phyloP scores from a whole-genome alignment of 1,140 invertebrate genomes.

The Copidosoma floridanum region DNA sequence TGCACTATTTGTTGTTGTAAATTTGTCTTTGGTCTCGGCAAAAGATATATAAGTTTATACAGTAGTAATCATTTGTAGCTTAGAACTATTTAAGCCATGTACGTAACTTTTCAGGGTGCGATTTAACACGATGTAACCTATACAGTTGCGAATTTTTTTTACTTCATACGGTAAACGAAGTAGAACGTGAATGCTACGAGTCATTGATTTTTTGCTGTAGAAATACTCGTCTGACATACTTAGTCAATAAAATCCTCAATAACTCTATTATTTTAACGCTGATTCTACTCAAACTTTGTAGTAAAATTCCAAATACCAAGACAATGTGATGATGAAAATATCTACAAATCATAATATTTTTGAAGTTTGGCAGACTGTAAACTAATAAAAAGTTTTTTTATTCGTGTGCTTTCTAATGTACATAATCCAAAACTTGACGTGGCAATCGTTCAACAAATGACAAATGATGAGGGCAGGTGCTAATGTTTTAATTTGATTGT shows the following conservation, averaged over 20 bases:
- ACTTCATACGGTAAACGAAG: conserved; percentile 10
- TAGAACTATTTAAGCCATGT: not conserved
- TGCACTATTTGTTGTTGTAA: too few relatives aligned
- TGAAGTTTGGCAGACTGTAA: conserved; percentile 13
- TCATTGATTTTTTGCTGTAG: conserved; percentile 15
- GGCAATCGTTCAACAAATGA: conserved; percentile 6
- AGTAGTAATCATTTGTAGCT: conserved; percentile 1
- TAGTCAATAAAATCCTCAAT: not conserved
- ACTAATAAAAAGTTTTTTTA: conserved; percentile 17
- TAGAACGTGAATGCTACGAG: conserved; percentile 16
- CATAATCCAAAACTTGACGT: conserved; percentile 8
- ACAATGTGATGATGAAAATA: conserved; percentile 30
- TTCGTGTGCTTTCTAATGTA: conserved; percentile 25
- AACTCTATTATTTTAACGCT: not conserved
- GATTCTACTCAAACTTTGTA: conserved; percentile 19
- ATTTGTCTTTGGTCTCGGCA: too few relatives aligned
- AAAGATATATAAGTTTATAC: too few relatives aligned
- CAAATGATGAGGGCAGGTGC: too few relatives aligned
- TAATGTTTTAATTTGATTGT: conserved; percentile 9
- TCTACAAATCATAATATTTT: conserved; percentile 19
- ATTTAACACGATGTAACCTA: conserved; percentile 25
- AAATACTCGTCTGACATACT: conserved; percentile 9
- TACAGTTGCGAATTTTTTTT: conserved; percentile 11
- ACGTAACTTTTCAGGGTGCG: conserved; percentile 11
- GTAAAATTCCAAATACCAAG: conserved; percentile 21